These are phyloP conservation scores for Catamblyrhynchus diadema DNA, from an alignment of 2,797 vertebrate species.

Conservation along the genomic window DNA sequence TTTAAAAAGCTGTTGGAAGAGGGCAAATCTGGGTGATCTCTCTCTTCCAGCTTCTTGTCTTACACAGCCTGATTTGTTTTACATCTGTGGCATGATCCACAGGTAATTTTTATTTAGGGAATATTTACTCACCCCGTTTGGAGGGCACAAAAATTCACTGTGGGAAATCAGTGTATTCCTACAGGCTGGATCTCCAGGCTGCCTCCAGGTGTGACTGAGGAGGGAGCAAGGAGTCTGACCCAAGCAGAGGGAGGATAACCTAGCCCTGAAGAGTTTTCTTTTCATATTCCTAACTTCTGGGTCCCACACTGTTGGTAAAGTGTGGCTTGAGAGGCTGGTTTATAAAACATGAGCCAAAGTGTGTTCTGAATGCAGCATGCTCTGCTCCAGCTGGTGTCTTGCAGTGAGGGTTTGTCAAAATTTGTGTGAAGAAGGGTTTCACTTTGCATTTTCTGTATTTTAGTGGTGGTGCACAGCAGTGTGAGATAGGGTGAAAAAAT, in stretches of 20 bases:
- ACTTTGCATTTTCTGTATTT: not conserved
- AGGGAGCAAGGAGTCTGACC: not conserved
- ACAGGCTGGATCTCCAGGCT: not conserved
- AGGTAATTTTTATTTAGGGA: not conserved
- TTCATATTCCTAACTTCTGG: not conserved
- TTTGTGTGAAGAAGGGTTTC: not conserved
- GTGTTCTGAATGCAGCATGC: not conserved
- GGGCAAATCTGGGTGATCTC: not conserved
- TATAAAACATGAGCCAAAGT: not conserved
- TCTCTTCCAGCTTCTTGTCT: not conserved
- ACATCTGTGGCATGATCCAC: rapidly evolving
- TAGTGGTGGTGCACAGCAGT: not conserved
- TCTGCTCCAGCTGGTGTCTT: not conserved
- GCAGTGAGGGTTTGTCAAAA: not conserved
- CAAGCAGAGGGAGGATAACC: not conserved
- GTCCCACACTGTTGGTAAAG: not conserved
- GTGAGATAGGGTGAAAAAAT: not conserved
- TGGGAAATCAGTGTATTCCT: rapidly evolving
- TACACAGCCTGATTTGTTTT: not conserved
- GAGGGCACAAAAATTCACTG: rapidly evolving
- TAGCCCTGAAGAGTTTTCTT: not conserved
- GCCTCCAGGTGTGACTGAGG: not conserved
- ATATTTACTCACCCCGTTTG: not conserved
- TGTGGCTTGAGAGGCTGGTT: not conserved
- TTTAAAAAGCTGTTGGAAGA: not conserved